Percentiles rank a stretch among this genome's conserved stretches.
phyloP scores from a whole-genome alignment of 2,888 invertebrate genomes.

The Sipha maydis region DNA sequence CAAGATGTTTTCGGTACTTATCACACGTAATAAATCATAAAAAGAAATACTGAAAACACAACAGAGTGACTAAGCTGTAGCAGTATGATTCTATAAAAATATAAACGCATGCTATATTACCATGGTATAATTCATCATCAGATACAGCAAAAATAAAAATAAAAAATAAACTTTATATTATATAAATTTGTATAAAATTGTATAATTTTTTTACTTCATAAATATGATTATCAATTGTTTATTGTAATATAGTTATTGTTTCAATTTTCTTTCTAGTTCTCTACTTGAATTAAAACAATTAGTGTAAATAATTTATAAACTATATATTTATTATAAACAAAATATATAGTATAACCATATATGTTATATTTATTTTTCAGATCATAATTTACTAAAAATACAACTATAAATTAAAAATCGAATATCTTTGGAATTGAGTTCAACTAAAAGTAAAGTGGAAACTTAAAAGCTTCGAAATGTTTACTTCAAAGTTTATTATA shows the following conservation, averaged over 20 bases:
- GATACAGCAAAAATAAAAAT: background rate
- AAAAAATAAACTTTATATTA: no score
- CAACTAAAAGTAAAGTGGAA: background rate
- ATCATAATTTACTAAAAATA: background rate
- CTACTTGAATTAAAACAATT: background rate
- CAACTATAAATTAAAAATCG: background rate
- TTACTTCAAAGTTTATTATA: background rate
- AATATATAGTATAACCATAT: no score
- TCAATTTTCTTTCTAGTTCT: background rate
- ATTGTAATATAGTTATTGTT: background rate
- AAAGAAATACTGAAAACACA: background rate
- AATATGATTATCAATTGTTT: background rate
- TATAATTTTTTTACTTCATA: no score
- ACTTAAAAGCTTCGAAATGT: background rate
- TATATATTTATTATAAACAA: background rate
- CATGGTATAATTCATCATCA: background rate
- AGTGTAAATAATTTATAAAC: background rate
- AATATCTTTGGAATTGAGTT: background rate
- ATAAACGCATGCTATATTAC: background rate
- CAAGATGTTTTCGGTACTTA: background rate
- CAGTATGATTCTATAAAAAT: background rate
- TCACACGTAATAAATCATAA: conserved; percentile 26
- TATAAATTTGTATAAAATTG: no score
- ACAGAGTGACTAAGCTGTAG: background rate
- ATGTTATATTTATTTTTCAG: background rate